Evolutionary conservation across 2,888 invertebrate genomes (phyloP).

Genomic region (Pedicia rivosa): DNA sequence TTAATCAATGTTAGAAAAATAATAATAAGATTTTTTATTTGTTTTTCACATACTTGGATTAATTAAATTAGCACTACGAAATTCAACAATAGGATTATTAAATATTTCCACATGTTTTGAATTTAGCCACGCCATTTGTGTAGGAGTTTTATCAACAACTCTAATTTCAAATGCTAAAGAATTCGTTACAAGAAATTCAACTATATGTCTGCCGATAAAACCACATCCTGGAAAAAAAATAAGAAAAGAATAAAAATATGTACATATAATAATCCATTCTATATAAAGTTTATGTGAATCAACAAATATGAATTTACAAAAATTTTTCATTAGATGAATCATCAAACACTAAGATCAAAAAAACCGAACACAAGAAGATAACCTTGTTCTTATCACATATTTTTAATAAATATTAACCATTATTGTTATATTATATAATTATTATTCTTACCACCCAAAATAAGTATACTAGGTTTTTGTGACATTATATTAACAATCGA

Average conservation of each 20-base stretch:
- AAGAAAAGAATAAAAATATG: conserved; percentile 3
- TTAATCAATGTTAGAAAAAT: neutral
- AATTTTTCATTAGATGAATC: too few relatives aligned
- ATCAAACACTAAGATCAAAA: too few relatives aligned
- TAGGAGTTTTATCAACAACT: conserved; percentile 85
- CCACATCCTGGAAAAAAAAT: conserved; percentile 59
- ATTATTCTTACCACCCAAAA: conserved; percentile 26
- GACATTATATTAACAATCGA: too few relatives aligned
- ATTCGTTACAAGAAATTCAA: conserved; percentile 62
- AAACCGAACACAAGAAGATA: neutral
- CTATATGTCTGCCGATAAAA: conserved; percentile 81
- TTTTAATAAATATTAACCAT: too few relatives aligned
- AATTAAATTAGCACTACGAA: conserved; percentile 82
- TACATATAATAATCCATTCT: too few relatives aligned
- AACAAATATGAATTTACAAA: too few relatives aligned
- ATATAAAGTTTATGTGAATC: too few relatives aligned
- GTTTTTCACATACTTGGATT: conserved; percentile 49
- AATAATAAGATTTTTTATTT: neutral
- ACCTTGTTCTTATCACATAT: neutral
- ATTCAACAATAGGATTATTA: conserved; percentile 62
- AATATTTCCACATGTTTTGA: conserved; percentile 53
- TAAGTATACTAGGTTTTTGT: conserved; percentile 27
- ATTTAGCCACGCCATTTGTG: conserved; percentile 83
- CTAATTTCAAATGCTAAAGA: conserved; percentile 58
- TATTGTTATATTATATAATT: too few relatives aligned